These are phyloP conservation scores for Patella pellucida DNA, from an alignment of 2,888 invertebrate species.

Conservation along the genomic window DNA sequence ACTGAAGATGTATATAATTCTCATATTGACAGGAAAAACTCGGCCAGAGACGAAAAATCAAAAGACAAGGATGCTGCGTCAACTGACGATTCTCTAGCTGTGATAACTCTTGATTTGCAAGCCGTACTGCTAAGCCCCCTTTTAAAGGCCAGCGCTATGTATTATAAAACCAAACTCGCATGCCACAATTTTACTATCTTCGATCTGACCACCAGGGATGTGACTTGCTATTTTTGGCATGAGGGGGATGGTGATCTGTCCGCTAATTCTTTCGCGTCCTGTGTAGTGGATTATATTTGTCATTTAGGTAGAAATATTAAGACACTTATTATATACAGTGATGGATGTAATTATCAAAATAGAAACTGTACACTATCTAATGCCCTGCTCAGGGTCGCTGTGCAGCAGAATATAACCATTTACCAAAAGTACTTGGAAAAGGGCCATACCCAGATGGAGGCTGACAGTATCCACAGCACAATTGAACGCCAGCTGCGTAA, in stretches of 20 bases:
- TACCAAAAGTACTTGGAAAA: background rate
- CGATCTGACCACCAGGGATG: background rate
- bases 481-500: background rate
- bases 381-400: background rate
- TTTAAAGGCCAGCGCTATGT: conserved; percentile 8
- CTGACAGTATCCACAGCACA: background rate
- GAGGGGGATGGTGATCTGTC: conserved; percentile 8
- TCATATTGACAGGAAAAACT: background rate
- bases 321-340: background rate
- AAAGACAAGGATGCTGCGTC: background rate
- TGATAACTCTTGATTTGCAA: background rate
- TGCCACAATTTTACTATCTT: conserved; percentile 9
- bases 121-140: background rate
- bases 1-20: background rate
- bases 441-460: conserved; percentile 1
- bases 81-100: background rate
- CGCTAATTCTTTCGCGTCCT: background rate
- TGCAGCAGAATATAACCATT: background rate
- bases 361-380: background rate
- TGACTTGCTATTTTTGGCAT: conserved; percentile 2
- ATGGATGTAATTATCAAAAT: background rate
- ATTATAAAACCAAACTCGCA: conserved; percentile 13
- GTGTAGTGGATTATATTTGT: background rate
- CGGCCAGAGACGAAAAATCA: background rate
- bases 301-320: background rate